Conservation (phyloP, 2,888 invertebrate genomes). For the Hofmannophila pseudospretella region DNA sequence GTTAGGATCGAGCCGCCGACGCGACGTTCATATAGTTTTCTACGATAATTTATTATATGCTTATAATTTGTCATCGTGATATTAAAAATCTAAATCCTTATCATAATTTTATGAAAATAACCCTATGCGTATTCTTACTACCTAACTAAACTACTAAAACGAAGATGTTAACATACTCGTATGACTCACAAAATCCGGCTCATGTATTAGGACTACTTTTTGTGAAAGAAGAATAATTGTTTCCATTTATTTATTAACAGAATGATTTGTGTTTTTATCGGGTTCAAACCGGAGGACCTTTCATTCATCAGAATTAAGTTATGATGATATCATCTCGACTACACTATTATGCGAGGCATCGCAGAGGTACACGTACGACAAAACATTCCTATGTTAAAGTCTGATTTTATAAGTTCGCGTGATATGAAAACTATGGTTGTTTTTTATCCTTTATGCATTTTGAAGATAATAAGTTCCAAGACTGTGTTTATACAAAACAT, state of each 20-base stretch:
- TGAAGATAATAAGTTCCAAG: constrained; percentile 2
- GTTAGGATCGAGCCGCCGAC: no score
- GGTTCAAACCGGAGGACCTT: constrained; percentile 9
- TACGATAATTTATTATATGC: no score
- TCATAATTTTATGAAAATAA: no score
- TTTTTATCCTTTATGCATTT: constrained; percentile 7
- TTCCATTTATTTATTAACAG: constrained; percentile 5
- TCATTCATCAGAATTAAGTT: constrained; percentile 6
- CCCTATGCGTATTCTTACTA: no score
- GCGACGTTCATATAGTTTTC: no score
- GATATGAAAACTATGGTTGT: neutral
- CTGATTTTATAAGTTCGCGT: neutral
- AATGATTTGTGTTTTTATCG: constrained; percentile 9
- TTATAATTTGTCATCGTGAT: no score
- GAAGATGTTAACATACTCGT: constrained; percentile 1
- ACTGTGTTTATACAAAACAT: constrained; percentile 35
- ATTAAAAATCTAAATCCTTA: no score
- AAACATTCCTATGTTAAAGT: no score
- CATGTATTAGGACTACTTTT: constrained; percentile 12
- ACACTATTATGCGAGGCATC: neutral
- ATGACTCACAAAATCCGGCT: constrained; percentile 13
- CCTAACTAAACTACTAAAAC: no score
- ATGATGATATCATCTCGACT: constrained; percentile 12
- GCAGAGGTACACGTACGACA: no score
- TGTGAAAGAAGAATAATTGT: constrained; percentile 9